Evolutionary conservation across 2,113 vertebrate species (phyloP), one percentile per base, ranked within the genome.

Genomic region (Urocitellus parryii): DNA sequence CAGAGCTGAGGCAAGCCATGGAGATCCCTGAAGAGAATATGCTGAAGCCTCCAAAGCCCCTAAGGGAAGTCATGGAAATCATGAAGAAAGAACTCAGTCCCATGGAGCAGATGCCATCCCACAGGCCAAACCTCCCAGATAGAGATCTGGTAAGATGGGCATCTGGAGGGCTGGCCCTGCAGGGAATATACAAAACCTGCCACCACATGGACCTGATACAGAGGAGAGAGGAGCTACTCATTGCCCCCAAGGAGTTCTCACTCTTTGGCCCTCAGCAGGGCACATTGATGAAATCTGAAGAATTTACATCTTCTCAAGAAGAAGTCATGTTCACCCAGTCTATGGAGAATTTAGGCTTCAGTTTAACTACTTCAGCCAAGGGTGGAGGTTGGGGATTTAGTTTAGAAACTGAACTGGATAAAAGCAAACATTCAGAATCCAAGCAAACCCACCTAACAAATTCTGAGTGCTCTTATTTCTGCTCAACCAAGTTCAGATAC

Each of bases 141-240:
- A 48, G 48, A 12, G 65, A 68, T 14, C 65, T 68, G 65, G 32
- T 68, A 10, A 68, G 27, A 68, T 13, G 24, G 56, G 97, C 97
- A 0, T 98, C 98, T 0, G 98, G 98, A 83, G 98, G 98, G 0
- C 84, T 99, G 83, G 98, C 98, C 42, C 97, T 98, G 76, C 96
- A 97, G 58, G 98, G 98, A 78, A 97, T 98, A 83, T 99, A 97
- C 67, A 93, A 95, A 85, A 98, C 90, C 17, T 83, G 77, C 14
- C n/a, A 95, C 61, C 4, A 85, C 1, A 53, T 0, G 0, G 94
- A 94, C 24, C 37, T 96, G 45, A 42, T 98, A 72, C 53, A 81
- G 2, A 98, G 42, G 27, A 87, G 95, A 82, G 97, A 98, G 8
- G 96, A 98, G 85, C 76, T 98, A 48, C 84, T 98, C 32, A n/a